phyloP scores from a whole-genome alignment of 23 tunicate species.

The Botrylloides violaceus region DNA sequence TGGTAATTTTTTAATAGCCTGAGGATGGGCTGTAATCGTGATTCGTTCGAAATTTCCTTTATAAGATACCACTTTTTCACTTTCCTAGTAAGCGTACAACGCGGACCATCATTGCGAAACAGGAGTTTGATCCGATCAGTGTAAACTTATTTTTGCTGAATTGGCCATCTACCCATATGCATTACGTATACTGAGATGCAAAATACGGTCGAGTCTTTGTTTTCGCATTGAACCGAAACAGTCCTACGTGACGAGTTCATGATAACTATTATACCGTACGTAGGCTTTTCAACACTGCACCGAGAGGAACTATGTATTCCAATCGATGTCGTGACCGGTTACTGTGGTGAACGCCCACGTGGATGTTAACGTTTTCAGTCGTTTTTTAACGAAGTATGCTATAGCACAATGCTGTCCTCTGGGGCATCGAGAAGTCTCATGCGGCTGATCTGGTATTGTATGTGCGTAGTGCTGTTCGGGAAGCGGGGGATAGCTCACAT shows the following conservation, averaged over 20 bases:
- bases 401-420: background rate
- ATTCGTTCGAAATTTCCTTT: too few relatives aligned
- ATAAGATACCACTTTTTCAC: too few relatives aligned
- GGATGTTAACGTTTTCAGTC: too few relatives aligned
- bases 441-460: background rate
- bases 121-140: background rate
- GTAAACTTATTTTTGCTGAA: background rate
- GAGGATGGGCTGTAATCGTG: background rate
- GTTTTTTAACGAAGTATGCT: too few relatives aligned
- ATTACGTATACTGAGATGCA: background rate
- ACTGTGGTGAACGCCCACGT: too few relatives aligned
- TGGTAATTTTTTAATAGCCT: background rate
- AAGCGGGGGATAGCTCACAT: background rate
- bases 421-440: constrained; percentile 1
- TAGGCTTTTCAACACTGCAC: too few relatives aligned
- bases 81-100: background rate
- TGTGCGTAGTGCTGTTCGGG: background rate
- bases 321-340: too few relatives aligned
- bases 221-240: too few relatives aligned
- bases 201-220: too few relatives aligned
- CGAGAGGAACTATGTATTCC: too few relatives aligned
- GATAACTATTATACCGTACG: too few relatives aligned
- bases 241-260: too few relatives aligned
- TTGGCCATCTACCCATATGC: background rate
- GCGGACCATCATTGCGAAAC: background rate